Percentiles rank a stretch among this genome's conserved stretches.
Evolutionary conservation across 2,113 vertebrate species (phyloP).

Genomic region (Calcarius ornatus): DNA sequence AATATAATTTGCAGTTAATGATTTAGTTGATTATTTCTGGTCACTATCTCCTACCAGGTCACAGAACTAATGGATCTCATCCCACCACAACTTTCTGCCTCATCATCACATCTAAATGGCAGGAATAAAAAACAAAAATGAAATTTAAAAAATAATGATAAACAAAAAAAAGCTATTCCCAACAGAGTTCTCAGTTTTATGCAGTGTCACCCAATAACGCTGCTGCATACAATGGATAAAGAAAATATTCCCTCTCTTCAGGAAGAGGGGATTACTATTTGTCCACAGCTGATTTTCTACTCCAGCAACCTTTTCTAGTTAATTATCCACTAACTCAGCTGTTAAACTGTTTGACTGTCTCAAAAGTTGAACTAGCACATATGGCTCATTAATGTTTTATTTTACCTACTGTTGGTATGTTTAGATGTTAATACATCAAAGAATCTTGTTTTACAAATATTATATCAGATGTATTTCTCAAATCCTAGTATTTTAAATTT

Average conservation of each 20-base stretch:
- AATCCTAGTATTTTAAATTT: not conserved
- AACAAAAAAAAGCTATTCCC: not conserved
- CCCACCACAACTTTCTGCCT: not conserved
- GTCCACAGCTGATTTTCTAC: not conserved
- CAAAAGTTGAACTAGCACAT: not conserved
- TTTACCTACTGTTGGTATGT: not conserved
- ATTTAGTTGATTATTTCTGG: not conserved
- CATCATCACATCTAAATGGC: not conserved
- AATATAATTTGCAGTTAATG: not conserved
- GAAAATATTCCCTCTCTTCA: not conserved
- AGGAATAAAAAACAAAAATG: not conserved
- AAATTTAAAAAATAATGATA: not conserved
- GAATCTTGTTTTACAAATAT: conserved; percentile 5
- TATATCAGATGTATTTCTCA: not conserved
- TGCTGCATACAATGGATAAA: not conserved
- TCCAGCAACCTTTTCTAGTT: not conserved
- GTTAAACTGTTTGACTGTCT: not conserved
- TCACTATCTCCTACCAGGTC: not conserved
- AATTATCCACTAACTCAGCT: not conserved
- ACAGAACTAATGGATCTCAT: not conserved
- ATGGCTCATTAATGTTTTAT: not conserved
- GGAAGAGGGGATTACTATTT: not conserved
- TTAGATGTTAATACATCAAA: not conserved
- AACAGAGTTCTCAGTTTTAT: not conserved
- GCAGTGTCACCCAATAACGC: not conserved